Base-by-base conservation (phyloP, 2,888 invertebrate genomes). In the Caenorhabditis sp. region DNA sequence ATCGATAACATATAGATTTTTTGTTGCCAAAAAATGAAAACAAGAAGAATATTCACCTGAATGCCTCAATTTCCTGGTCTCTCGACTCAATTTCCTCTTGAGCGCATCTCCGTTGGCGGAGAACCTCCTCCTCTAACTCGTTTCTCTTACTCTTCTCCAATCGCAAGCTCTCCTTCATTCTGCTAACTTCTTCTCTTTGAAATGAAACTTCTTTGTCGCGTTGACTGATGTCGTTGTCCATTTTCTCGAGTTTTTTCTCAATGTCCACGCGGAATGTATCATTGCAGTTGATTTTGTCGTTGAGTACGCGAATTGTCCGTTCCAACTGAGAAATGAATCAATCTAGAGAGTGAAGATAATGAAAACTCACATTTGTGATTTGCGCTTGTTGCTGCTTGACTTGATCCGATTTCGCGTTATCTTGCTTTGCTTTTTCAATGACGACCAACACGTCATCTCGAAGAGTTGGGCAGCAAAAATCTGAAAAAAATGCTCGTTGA, bases 41-140 rank as follows among this genome's bases (percentile, higher is more conserved):
- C 10, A 10, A 6, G 12, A 38, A 6, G 2, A 16, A 22, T 16
- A 12, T 1, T 14, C 24, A 80, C 79, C 73, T 56, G 66, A 69
- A 81, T 3, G 75, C 84, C 22, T 84, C 84, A 24, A 80, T 75
- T 59, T 84, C 84, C 24, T 76, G 66, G 19, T 84, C 84, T 49
- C 75, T 38, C 7, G 76, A 66, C 24, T 80, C 74, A 38, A 84
- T 84, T 56, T 80, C 80, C 10, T 76, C 80, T 24, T 80, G 80
- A 12, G 84, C 72, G 19, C 74, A 56, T 0, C 51, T 54, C 16
- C 80, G 66, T 35, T 84, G 84, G 3, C 73, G 72, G 5, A 69
- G 51, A 1, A 84, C 56, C 44, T 84, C 84, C 12, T 75, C 64
- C 31, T 84, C 80, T 22, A 84, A n/a, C 49, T 84, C 84, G 16